Evolutionary conservation across 2,113 vertebrate species (phyloP), one percentile per base, ranked within the genome.

Genomic region (Oncorhynchus keta): DNA sequence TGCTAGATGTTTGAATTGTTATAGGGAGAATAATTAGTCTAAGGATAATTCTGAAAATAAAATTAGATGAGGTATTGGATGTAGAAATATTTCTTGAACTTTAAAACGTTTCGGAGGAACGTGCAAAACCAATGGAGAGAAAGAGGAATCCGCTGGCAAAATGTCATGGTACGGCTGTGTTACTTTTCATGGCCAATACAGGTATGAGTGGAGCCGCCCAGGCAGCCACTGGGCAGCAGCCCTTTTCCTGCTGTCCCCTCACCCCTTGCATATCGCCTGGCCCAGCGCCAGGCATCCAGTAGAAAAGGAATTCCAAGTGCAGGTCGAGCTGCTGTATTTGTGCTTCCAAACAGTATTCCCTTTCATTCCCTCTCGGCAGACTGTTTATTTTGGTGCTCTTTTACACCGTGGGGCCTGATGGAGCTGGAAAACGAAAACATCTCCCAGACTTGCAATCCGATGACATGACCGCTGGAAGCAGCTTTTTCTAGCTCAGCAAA

Each of bases 351-450:
- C 92, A 94, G 84, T 92, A 88, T 91, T 92, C 89, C 89, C 90
- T 93, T 93, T 94, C 92, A 93, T 91, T 92, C 90, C 84, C 83
- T 80, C 87, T 87, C 85, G 69, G 77, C 88, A 78, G 84, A 90
- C 87, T 92, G 90, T 93, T 94, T 93, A 90, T 92, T 91, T 92
- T 94, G 90, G 91, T 93, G 90, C 90, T 93, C 90, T 85, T 93
- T 90, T 90, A 91, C 88, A 86, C 88, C 79, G 71, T 79, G 84
- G 77, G 89, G 87, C 86, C 90, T 87, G 91, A 89, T 81, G 70
- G 88, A 83, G 88, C 87, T 84, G 87, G 83, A 93, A 90, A 91
- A 90, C 22, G 77, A 93, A 93, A 92, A 92, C 86, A 86, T 88
- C 82, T 84, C 85, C 72, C 80, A 28, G 67, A 84, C 88, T 90